Conservation (phyloP, 2,113 vertebrate species). For the Anolis carolinensis region DNA sequence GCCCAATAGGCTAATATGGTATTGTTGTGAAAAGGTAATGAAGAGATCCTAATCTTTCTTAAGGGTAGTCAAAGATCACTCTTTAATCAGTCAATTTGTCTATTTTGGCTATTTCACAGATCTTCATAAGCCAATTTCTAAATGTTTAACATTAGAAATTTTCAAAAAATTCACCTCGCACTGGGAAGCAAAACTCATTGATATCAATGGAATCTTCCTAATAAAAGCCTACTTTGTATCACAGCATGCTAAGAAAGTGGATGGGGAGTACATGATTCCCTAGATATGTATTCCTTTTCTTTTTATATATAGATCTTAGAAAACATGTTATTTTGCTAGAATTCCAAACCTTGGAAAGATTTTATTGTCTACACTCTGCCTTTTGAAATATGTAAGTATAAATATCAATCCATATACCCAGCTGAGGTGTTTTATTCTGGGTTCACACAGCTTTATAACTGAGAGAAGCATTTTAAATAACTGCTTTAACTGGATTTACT, state of each 20-base stretch:
- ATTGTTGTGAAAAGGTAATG: too few relatives aligned
- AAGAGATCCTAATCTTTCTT: too few relatives aligned
- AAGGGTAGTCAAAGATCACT: too few relatives aligned
- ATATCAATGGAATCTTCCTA: neutral
- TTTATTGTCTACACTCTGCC: neutral
- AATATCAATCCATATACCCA: neutral
- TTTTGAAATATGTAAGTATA: neutral
- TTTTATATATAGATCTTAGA: too few relatives aligned
- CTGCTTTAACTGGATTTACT: constrained; percentile 30
- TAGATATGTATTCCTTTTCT: neutral
- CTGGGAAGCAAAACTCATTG: neutral
- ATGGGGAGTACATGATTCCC: neutral
- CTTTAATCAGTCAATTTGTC: neutral
- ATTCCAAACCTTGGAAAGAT: neutral
- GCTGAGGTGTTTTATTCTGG: neutral
- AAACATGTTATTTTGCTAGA: neutral
- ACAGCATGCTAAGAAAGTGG: neutral
- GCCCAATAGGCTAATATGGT: too few relatives aligned
- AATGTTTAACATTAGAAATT: too few relatives aligned
- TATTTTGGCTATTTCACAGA: neutral
- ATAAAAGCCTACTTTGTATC: neutral
- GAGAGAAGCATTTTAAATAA: constrained; percentile 22
- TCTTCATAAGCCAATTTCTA: neutral
- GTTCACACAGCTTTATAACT: neutral
- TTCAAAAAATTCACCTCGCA: too few relatives aligned